Evolutionary conservation across 1,140 invertebrate species (phyloP), one percentile per base, ranked within the genome.

Genomic region (Drosophila serrata): DNA sequence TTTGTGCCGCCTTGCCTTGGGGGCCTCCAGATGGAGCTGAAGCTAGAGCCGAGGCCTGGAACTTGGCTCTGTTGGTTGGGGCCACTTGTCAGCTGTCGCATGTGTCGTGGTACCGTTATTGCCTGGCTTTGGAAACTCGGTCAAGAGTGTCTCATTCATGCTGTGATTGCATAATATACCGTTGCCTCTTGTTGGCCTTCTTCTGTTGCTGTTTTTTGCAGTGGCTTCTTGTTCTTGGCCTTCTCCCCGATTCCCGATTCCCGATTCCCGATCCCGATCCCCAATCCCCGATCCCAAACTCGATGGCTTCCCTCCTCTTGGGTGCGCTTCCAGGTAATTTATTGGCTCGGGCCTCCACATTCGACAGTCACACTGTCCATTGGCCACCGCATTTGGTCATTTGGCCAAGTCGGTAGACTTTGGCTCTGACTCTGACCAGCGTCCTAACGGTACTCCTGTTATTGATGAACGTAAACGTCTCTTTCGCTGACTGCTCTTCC

Each of bases 61-160:
- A 72, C 64, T 57, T 69, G 64, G 68, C 33, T 22, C 33, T 22
- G 39, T 24, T 59, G 29, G 60, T 56, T 73, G 40, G 63, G 65
- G 59, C 69, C 72, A 72, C 64, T 80, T 90, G 86, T 90, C 86
- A 90, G 81, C 81, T 90, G 86, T 86, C 85, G 86, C 85, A 79
- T 90, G 79, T 82, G 76, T 84, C 59, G 81, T 72, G 72, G 75
- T 88, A 90, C 85, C 85, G 85, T 90, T 90, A 90, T 72, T 81
- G 86, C 81, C 81, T 87, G 90, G 72, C 86, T 90, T 74, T 76
- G 86, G 87, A 91, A 91, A 91, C 81, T 91, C 90, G 90, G 90
- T 91, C 90, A 91, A 91, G 90, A 91, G 90, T 91, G 90, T 91
- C 90, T 90, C 80, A 86, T 84, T 90, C 85, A 91, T 91, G 90